phyloP scores from a whole-genome alignment of 2,113 vertebrate genomes.

The Ageneiosus marmoratus region DNA sequence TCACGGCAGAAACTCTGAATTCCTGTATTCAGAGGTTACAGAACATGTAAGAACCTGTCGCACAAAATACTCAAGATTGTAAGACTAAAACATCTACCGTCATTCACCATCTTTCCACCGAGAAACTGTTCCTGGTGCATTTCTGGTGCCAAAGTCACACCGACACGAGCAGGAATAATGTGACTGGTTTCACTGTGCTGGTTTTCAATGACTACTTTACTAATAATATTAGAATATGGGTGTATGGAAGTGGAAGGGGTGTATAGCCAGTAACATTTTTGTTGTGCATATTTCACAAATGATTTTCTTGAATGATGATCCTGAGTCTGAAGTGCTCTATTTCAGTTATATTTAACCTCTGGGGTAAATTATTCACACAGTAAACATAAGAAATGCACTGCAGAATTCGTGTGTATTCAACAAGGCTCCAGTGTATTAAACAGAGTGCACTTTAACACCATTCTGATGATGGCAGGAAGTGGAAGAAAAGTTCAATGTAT shows the following conservation, averaged over 20 bases:
- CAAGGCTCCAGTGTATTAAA: not conserved
- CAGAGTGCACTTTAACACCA: not conserved
- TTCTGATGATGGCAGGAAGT: not conserved
- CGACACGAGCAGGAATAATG: not conserved
- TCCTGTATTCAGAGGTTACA: slow-evolving; percentile 63
- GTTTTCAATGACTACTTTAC: too few relatives aligned
- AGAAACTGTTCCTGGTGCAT: not conserved
- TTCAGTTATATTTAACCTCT: not conserved
- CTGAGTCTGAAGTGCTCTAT: not conserved
- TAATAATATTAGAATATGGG: too few relatives aligned
- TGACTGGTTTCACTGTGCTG: not conserved
- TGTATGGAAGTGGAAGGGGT: too few relatives aligned
- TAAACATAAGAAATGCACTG: not conserved
- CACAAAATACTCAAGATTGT: not conserved
- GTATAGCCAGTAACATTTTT: not conserved
- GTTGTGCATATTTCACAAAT: not conserved
- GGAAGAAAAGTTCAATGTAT: not conserved
- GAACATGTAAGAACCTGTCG: not conserved
- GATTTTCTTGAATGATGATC: not conserved
- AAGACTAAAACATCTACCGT: not conserved
- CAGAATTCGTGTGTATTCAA: too few relatives aligned
- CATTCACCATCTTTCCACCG: not conserved
- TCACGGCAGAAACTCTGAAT: slow-evolving; percentile 88
- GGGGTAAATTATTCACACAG: not conserved
- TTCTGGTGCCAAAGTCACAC: not conserved